Evolutionary conservation across 92 coral and sea anemone species (phyloP), one percentile per base, ranked within the genome.

Genomic region (Parazoanthus atlanticus): DNA sequence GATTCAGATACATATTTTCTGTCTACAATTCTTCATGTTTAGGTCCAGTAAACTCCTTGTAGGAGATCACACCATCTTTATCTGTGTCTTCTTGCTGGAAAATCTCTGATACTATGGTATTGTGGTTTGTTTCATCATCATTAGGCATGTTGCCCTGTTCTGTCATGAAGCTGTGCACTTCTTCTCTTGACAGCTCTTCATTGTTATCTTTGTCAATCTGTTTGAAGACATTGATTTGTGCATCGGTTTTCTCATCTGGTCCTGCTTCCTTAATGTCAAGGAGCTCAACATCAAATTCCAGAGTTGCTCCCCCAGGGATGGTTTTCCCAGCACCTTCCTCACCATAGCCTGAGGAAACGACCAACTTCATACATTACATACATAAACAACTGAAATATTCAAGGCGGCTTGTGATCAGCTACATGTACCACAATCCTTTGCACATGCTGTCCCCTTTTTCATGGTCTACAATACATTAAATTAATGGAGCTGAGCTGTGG

Each of bases 51-150:
- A 95, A 95, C 84, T 95, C 98, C 38, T 92, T 88, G 90, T 78
- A 92, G 8, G 98, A 95, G 65, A 95, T 92, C 32, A 91, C 95
- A 1, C 98, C 98, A 86, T 95, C 96, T 64, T 95, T 95, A 81
- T 95, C 90, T 75, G 83, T 90, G 80, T 95, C 98, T 85, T 95
- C 96, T 34, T 91, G 88, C 67, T 92, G 92, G 88, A 95, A 95
- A 49, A 95, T 93, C 71, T 92, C 94, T 1, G 93, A 88, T 70
- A 95, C 78, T 82, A 95, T 84, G 13, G 93, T 92, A 11, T 93
- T 93, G 36, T 66, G 90, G 72, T 79, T 91, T 13, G 94, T 33
- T 29, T 78, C 85, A 61, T 90, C 95, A 23, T 88, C 94, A 31
- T 90, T 91, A 0, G 93, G 91, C 81, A 92, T 91, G 73, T 91